These are phyloP conservation scores for Megalops atlanticus DNA, from an alignment of 2,113 vertebrate species.

Conservation along the genomic window DNA sequence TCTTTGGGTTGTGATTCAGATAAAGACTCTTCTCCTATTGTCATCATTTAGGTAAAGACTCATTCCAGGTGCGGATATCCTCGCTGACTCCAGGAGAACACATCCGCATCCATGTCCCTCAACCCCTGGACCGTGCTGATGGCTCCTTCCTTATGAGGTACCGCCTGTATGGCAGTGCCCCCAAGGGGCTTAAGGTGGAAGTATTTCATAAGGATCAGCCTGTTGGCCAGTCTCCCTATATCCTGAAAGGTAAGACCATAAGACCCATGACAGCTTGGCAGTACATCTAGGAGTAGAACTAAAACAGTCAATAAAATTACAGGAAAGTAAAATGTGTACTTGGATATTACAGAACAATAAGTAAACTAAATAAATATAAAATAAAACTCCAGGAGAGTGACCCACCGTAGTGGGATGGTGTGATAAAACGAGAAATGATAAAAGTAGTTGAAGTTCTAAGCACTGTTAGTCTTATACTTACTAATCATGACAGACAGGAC, in stretches of 20 bases:
- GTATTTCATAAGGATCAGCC: conserved; percentile 73
- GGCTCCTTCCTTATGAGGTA: conserved; percentile 87
- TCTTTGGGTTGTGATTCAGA: not conserved
- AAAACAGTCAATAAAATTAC: too few species aligned
- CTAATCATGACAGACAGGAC: too few species aligned
- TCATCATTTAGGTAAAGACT: conserved; percentile 65
- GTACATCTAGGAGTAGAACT: not conserved
- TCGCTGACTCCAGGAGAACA: conserved; percentile 75
- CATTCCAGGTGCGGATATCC: conserved; percentile 82
- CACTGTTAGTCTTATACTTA: too few species aligned
- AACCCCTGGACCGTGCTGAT: conserved; percentile 83
- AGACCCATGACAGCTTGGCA: not conserved
- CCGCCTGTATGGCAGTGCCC: conserved; percentile 79
- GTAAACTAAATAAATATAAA: too few species aligned
- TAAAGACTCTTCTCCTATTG: conserved; percentile 30
- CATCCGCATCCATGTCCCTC: conserved; percentile 78
- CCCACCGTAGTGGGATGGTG: too few species aligned
- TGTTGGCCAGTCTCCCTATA: conserved; percentile 84
- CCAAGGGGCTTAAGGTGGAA: conserved; percentile 77
- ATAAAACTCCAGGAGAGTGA: not conserved
- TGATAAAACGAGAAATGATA: too few species aligned
- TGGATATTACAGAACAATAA: too few species aligned
- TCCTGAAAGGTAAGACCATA: conserved; percentile 75
- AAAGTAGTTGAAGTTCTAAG: too few species aligned
- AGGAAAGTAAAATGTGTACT: too few species aligned